phyloP scores from a whole-genome alignment of 1,140 invertebrate species.

The Sitobion miscanthi region DNA sequence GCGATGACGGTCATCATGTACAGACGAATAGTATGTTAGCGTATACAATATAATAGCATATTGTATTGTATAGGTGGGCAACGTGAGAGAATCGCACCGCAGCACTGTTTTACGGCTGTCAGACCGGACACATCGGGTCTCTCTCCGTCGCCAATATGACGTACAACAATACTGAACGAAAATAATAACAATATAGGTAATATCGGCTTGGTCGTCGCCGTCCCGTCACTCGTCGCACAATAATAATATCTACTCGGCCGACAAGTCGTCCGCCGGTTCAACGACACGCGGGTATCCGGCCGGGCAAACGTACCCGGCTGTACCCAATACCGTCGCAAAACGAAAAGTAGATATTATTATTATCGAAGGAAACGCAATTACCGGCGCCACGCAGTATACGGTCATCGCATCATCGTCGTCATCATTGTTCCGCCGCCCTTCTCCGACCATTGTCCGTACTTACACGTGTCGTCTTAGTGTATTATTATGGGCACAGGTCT shows the following conservation, averaged over 20 bases:
- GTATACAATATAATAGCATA: not conserved
- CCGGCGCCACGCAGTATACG: not conserved
- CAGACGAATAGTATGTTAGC: not conserved
- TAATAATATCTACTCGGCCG: not conserved
- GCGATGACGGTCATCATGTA: not conserved
- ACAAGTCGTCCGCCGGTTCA: not conserved
- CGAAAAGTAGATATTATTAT: not conserved
- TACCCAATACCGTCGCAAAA: not conserved
- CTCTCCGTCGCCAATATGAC: not conserved
- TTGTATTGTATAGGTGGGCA: not conserved
- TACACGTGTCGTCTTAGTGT: not conserved
- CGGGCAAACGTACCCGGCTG: not conserved
- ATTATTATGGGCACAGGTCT: not conserved
- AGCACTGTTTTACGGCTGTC: not conserved
- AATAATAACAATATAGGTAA: not conserved
- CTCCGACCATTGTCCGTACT: not conserved
- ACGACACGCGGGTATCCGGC: not conserved
- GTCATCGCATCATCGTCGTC: not conserved
- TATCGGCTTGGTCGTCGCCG: not conserved
- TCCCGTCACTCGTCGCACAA: not conserved
- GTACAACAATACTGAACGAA: not conserved
- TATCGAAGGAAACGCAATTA: not conserved
- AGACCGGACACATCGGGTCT: not conserved
- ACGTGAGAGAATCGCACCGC: not conserved
- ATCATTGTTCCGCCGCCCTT: not conserved